Evolutionary conservation across 2,797 vertebrate genomes (phyloP).

Genomic region (Rallus crepitans): DNA sequence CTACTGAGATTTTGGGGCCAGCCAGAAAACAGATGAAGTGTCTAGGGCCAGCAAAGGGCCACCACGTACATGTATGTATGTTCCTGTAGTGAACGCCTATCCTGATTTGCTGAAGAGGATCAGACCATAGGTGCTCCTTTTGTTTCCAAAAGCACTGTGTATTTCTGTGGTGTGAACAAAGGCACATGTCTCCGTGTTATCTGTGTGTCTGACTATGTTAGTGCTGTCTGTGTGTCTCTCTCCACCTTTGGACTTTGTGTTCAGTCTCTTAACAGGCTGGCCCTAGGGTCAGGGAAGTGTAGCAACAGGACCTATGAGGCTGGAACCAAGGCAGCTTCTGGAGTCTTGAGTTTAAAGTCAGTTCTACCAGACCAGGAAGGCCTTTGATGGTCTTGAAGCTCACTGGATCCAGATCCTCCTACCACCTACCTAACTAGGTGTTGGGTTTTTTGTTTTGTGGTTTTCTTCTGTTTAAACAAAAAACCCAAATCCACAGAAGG

Average conservation of each 20-base stretch:
- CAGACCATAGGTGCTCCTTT: rapidly evolving
- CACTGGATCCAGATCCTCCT: neutral
- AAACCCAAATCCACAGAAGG: neutral
- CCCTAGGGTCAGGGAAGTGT: neutral
- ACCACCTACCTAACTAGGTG: neutral
- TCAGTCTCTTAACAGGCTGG: neutral
- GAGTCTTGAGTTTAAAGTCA: neutral
- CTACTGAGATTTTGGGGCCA: neutral
- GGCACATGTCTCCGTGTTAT: neutral
- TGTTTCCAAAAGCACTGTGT: neutral
- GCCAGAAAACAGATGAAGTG: neutral
- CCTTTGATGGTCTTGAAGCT: neutral
- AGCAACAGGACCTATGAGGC: neutral
- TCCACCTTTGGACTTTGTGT: neutral
- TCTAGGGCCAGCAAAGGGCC: neutral
- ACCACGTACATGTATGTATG: neutral
- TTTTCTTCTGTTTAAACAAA: neutral
- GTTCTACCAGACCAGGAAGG: neutral
- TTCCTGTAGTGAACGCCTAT: neutral
- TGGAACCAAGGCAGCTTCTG: neutral
- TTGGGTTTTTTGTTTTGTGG: too few species aligned
- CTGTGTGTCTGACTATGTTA: neutral
- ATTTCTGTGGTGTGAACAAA: neutral
- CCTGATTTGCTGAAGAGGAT: neutral
- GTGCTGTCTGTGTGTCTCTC: neutral